These are phyloP conservation scores for Atethmia centrago DNA, from an alignment of 2,888 invertebrate genomes.

Conservation along the genomic window DNA sequence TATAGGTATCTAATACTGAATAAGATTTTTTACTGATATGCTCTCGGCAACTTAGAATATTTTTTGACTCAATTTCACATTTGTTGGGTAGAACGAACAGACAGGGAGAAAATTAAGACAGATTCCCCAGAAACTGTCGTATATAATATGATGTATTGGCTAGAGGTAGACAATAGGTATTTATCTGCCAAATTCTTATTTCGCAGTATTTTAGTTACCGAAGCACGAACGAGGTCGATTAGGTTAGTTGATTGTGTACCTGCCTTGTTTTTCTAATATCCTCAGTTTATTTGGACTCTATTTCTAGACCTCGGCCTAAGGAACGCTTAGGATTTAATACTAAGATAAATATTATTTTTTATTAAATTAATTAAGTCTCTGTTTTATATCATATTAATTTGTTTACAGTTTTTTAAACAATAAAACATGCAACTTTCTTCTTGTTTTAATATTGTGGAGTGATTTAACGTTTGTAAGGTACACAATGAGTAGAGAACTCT, in stretches of 20 bases:
- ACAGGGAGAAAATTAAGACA: not conserved
- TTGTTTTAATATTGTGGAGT: not conserved
- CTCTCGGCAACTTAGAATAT: not conserved
- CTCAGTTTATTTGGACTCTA: slow-evolving; percentile 12
- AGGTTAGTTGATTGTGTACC: slow-evolving; percentile 56
- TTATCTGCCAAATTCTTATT: slow-evolving; percentile 36
- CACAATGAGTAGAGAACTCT: not conserved
- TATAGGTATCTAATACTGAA: not conserved
- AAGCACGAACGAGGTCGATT: slow-evolving; percentile 57
- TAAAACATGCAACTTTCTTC: not conserved
- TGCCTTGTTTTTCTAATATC: slow-evolving; percentile 49
- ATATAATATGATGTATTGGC: not conserved
- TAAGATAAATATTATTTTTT: not conserved
- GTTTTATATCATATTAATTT: not conserved
- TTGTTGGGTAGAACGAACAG: not conserved
- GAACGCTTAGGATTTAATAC: slow-evolving; percentile 1
- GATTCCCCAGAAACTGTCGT: not conserved
- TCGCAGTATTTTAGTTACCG: slow-evolving; percentile 31
- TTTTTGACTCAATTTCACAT: not conserved
- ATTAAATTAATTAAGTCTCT: not conserved
- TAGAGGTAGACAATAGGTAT: slow-evolving; percentile 6
- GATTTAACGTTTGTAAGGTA: slow-evolving; percentile 3
- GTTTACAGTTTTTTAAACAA: not conserved
- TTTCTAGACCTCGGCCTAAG: not conserved
- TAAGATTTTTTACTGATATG: not conserved